Base-by-base conservation (phyloP, 2,888 invertebrate genomes). In the Drosophila neutralis region DNA sequence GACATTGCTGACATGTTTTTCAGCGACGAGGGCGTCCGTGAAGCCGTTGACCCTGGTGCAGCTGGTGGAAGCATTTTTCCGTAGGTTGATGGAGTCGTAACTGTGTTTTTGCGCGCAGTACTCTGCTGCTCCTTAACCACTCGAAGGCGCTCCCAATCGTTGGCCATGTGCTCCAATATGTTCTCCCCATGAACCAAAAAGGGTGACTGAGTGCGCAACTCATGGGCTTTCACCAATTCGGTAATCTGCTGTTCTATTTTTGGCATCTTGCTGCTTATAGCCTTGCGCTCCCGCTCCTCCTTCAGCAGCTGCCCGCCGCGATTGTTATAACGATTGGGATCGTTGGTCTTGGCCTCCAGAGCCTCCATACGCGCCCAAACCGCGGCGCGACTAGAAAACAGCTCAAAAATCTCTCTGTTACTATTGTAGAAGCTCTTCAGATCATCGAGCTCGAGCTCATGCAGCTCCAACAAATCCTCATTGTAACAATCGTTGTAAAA, bases 271-370 rank as follows among this genome's bases (percentile, higher is more conserved):
- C 93, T 96, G 42, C 95, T 94, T 13, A 97, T 94, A 10, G 94
- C 94, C 91, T 97, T 98, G n/a, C 98, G 93, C 87, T 97, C 97
- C 83, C 96, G 97, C 92, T 98, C 98, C 91, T 98, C 98, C 60
- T 95, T 95, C 2, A 98, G 93, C 7, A 98, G 93, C 78, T 97
- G 96, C 0, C 98, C 98, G 0, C 98, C 98, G 45, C 98, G 94
- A 92, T 98, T 98, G 82, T 97, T 96, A 90, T 96, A 97, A 1
- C 98, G 94, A 77, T 96, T 96, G 0, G 97, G 97, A 86, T 97
- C 96, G n/a, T 95, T 94, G 0, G 96, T 96, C 59, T 95, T 95
- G 27, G 95, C 94, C 77, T 98, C 97, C 57, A 98, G 92, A 70
- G 96, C 96, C 3, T 95, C 93, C 95, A 96, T 96, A 87, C 97